Evolutionary conservation across 2,888 invertebrate genomes (phyloP).

Genomic region (Chrysolina americana): DNA sequence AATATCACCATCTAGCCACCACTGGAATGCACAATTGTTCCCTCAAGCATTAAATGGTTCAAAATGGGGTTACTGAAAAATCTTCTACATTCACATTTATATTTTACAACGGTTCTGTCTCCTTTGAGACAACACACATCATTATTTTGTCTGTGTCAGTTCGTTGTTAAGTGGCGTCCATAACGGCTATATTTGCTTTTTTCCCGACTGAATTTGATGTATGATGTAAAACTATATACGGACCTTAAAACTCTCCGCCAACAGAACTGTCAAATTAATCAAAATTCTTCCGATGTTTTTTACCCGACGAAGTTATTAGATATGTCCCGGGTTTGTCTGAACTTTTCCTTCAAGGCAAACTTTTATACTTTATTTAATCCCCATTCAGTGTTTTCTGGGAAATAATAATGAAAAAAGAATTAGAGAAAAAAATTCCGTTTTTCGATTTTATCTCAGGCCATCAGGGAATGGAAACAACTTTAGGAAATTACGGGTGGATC

Average conservation of each 20-base stretch:
- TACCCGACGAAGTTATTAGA: constrained; percentile 60
- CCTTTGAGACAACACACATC: constrained; percentile 8
- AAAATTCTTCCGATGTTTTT: constrained; percentile 61
- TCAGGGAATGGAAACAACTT: no score
- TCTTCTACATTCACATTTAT: background rate
- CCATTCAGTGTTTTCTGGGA: constrained; percentile 42
- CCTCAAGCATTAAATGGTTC: no score
- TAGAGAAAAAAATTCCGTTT: background rate
- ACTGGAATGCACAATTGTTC: no score
- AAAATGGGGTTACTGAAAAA: background rate
- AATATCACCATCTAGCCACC: no score
- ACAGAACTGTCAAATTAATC: constrained; percentile 66
- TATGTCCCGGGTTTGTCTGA: constrained; percentile 52
- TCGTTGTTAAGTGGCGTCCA: constrained; percentile 64
- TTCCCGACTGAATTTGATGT: constrained; percentile 62
- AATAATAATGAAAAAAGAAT: constrained; percentile 44
- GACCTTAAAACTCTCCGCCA: constrained; percentile 61
- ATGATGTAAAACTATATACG: constrained; percentile 63
- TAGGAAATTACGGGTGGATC: background rate
- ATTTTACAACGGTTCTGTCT: background rate
- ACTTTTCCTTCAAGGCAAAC: constrained; percentile 40
- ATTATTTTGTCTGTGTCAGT: constrained; percentile 28
- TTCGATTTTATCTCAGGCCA: no score
- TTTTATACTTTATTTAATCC: constrained; percentile 49
- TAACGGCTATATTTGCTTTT: constrained; percentile 64